Evolutionary conservation across 2,888 invertebrate species (phyloP), one percentile per base, ranked within the genome.

Genomic region (Myathropa florea): DNA sequence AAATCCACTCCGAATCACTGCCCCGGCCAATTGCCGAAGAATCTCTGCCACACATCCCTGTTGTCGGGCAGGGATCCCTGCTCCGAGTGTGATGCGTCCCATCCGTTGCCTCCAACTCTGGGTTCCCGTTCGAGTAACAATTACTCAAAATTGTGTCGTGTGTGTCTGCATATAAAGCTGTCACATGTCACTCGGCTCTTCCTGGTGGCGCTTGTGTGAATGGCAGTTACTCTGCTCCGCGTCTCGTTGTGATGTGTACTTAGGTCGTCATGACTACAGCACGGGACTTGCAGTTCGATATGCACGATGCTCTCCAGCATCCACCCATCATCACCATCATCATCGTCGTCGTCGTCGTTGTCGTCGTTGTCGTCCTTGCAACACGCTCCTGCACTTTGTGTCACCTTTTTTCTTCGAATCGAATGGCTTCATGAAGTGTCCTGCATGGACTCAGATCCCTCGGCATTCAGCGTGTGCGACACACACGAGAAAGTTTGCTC

Each of bases 121-220:
- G 53, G 68, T 53, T 36, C 30, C 9, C 26, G n/a, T 12, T 21
- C 30, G 33, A 73, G 73, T 73, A 53, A 61, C 67, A 77, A 55
- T 68, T 77, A 61, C 55, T 77, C 77, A 67, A 46, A 59, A 67
- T 59, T 76, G 24, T 57, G 57, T 57, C 57, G 57, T 18, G 33
- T 36, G 53, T 64, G 46, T 30, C 63, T 57, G 39, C 61, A 61
- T 30, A 30, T 23, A 72, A 3, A 26, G 36, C 57, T 77, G 67
- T 33, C 24, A 18, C 60, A 46, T 24, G 61, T 18, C 26, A 61
- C 9, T 46, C 60, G 10, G 30, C 60, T n/a, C 30, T 39, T 24
- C 7, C 21, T 23, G 12, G 53, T 53, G 33, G 23, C 57, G 30
- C 28, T 67, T 57, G 18, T 57, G 9, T 65, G 64, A 59, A n/a